These are phyloP conservation scores for Malurus cyaneus DNA, from an alignment of 2,113 vertebrate species.

Conservation along the genomic window DNA sequence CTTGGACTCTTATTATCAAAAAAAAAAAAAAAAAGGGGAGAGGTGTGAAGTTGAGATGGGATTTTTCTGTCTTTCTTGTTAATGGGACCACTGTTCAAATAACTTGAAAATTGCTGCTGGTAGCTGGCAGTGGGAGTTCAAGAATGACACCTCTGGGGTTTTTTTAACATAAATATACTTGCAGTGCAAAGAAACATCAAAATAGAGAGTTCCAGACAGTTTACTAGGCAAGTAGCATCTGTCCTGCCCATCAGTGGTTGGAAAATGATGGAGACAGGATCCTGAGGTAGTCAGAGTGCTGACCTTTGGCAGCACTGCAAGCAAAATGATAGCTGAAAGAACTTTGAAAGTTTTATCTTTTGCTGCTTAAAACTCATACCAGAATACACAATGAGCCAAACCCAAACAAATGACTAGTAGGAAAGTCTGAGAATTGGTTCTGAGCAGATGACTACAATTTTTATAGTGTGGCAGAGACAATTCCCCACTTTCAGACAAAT, in stretches of 20 bases:
- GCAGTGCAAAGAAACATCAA: neutral
- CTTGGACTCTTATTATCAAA: neutral
- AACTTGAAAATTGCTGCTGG: neutral
- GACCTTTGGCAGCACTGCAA: neutral
- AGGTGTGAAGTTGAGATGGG: neutral
- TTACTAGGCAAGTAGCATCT: neutral
- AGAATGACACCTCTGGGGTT: neutral
- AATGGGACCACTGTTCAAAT: neutral
- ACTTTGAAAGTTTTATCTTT: neutral
- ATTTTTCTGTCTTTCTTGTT: neutral
- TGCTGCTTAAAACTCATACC: neutral
- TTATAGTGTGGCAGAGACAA: neutral
- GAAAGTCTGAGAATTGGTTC: neutral
- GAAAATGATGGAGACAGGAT: neutral
- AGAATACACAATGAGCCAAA: neutral
- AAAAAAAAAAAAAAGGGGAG: fast-evolving
- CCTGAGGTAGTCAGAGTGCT: neutral
- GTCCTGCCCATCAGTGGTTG: neutral
- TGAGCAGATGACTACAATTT: neutral
- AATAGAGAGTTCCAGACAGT: neutral
- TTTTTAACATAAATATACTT: neutral
- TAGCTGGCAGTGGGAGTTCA: neutral
- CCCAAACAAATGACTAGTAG: neutral
- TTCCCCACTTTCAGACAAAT: neutral
- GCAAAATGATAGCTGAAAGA: neutral